These are phyloP conservation scores for Amblyopsis hoosieri DNA, from an alignment of 2,797 vertebrate species.

Conservation along the genomic window DNA sequence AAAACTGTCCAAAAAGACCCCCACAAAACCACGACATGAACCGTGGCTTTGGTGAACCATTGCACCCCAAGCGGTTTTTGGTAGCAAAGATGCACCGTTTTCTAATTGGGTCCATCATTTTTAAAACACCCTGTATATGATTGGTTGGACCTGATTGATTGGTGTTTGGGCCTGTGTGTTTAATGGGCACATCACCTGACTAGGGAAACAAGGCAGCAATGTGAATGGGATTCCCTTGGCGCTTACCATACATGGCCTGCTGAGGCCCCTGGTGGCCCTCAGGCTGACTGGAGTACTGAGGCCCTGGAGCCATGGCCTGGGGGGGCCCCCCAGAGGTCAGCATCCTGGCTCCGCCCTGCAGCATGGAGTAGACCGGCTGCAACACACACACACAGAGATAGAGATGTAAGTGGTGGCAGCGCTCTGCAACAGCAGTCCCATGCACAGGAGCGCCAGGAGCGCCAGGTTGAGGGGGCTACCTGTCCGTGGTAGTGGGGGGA, in stretches of 20 bases:
- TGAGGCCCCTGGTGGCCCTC: slow-evolving; percentile 47
- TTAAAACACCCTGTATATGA: too few relatives aligned
- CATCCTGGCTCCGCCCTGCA: slow-evolving; percentile 52
- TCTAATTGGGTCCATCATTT: too few relatives aligned
- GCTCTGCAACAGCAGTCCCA: neutral
- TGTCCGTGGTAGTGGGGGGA: slow-evolving; percentile 84
- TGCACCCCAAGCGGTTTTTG: too few relatives aligned
- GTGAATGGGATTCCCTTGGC: neutral
- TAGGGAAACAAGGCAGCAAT: too few relatives aligned
- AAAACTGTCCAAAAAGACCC: too few relatives aligned
- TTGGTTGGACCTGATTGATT: too few relatives aligned
- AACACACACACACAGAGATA: neutral
- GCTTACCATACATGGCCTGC: slow-evolving; percentile 54
- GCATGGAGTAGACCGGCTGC: slow-evolving; percentile 54
- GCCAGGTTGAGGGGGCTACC: slow-evolving; percentile 49
- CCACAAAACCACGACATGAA: too few relatives aligned
- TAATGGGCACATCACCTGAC: too few relatives aligned
- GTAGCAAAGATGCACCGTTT: too few relatives aligned
- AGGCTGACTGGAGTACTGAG: slow-evolving; percentile 43
- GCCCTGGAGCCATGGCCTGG: slow-evolving; percentile 41
- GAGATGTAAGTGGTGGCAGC: too few relatives aligned
- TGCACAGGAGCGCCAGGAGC: neutral
- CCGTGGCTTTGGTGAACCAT: too few relatives aligned
- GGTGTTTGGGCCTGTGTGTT: too few relatives aligned
- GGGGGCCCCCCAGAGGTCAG: slow-evolving; percentile 39